Conservation (phyloP, 2,113 vertebrate species). For the Empidonax traillii region DNA sequence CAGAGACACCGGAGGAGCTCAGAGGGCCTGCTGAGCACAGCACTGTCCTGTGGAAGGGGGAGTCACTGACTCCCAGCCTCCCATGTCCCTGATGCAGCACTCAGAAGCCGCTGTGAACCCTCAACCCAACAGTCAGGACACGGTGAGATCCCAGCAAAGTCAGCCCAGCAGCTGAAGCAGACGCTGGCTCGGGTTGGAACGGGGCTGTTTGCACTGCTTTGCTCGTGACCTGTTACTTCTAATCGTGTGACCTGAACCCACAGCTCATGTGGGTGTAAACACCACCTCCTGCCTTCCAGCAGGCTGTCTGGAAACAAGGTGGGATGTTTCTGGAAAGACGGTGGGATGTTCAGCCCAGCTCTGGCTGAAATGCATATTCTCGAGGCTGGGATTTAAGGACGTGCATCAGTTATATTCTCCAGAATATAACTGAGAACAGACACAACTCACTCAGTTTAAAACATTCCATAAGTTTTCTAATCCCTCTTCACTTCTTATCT, state of each 20-base stretch:
- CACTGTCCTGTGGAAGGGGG: neutral
- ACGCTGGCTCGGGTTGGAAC: neutral
- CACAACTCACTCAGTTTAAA: neutral
- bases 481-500: neutral
- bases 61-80: neutral
- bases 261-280: accelerated
- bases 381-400: neutral
- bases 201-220: neutral
- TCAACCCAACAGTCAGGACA: neutral
- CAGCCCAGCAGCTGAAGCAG: neutral
- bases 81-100: accelerated
- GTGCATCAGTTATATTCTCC: neutral
- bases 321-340: neutral
- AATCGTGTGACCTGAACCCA: neutral
- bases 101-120: neutral
- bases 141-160: neutral
- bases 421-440: neutral
- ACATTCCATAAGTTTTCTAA: neutral
- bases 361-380: neutral
- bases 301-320: neutral
- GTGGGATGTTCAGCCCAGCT: neutral
- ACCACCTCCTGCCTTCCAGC: neutral
- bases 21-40: neutral
- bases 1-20: neutral
- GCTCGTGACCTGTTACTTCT: neutral